Evolutionary conservation across 2,113 vertebrate genomes (phyloP).

Genomic region (Poeciliopsis occidentalis): DNA sequence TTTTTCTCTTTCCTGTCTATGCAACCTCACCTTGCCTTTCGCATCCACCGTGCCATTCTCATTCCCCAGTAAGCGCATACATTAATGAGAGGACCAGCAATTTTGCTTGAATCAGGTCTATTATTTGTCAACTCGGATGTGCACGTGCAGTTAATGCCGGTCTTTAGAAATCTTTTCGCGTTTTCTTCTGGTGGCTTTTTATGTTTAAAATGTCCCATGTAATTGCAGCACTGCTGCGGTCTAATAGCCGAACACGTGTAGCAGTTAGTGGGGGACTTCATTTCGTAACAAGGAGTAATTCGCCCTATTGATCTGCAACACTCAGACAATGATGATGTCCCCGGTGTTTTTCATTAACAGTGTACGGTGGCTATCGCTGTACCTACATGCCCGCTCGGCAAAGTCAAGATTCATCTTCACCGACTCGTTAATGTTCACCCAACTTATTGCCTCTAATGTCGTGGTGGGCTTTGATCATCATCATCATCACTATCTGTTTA

Average conservation of each 20-base stretch:
- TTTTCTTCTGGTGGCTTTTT: slow-evolving; percentile 19
- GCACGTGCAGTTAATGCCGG: neutral
- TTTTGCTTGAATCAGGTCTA: slow-evolving; percentile 32
- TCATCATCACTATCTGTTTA: slow-evolving; percentile 50
- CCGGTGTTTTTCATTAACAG: slow-evolving; percentile 59
- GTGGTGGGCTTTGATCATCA: slow-evolving; percentile 44
- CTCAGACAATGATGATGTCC: slow-evolving; percentile 48
- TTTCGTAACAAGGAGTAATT: slow-evolving; percentile 49
- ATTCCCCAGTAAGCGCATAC: slow-evolving; percentile 4
- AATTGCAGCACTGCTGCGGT: neutral
- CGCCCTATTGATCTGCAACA: slow-evolving; percentile 58
- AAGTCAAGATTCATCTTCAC: slow-evolving; percentile 58
- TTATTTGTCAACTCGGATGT: neutral
- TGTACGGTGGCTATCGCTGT: slow-evolving; percentile 39
- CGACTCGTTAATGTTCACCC: slow-evolving; percentile 57
- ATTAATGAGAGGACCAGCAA: slow-evolving; percentile 49
- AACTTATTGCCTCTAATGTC: slow-evolving; percentile 58
- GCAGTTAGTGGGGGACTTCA: slow-evolving; percentile 30
- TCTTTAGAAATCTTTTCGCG: slow-evolving; percentile 3
- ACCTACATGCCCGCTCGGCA: slow-evolving; percentile 34
- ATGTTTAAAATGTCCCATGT: neutral
- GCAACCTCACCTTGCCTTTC: neutral
- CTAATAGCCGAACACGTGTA: slow-evolving; percentile 40
- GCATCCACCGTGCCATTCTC: neutral
- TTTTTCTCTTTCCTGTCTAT: neutral